Evolutionary conservation across 2,113 vertebrate species (phyloP), one percentile per base, ranked within the genome.

Genomic region (Microtus pennsylvanicus): DNA sequence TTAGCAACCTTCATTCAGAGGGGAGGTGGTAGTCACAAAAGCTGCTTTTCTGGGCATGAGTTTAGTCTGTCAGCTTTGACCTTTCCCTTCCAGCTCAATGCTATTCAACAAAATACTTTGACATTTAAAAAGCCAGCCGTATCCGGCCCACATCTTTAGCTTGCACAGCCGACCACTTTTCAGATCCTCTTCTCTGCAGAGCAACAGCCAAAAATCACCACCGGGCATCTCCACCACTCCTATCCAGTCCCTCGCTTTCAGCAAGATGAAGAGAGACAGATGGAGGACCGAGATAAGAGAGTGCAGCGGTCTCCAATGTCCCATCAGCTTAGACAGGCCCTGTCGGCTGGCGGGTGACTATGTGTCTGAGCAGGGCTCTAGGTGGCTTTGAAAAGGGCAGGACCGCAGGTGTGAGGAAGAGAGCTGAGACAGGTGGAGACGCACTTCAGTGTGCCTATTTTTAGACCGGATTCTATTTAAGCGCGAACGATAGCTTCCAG

Each of bases 391-490:
- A 55, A 85, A 76, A 35, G 76, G 90, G n/a, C 13, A 24, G 80
- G 89, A 7, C 91, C 3, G 30, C 96, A 97, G 96, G 96, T 94
- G 96, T 75, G 89, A 35, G 91, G 86, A 89, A 76, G 80, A 65
- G 1, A 63, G 90, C 87, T 1, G 58, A 96, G 94, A 52, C 95
- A 90, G 65, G 89, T 95, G 42, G 97, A 95, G 96, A 97, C 91
- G 94, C 89, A 90, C 95, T 98, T 93, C 81, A 0, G 86, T 21
- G 45, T 74, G 0, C 22, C 95, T 98, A 95, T 97, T 98, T 98
- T 98, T 96, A 98, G 92, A 9, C 91, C 61, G n/a, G 55, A 85
- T 95, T 96, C 95, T 98, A 96, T 98, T 98, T 98, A 65, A 95
- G 88, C 42, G 88, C 26, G 89, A 97, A 93, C 72, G 90, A 95